Conservation (phyloP, 2,797 vertebrate species). For the Brachymystax lenok region DNA sequence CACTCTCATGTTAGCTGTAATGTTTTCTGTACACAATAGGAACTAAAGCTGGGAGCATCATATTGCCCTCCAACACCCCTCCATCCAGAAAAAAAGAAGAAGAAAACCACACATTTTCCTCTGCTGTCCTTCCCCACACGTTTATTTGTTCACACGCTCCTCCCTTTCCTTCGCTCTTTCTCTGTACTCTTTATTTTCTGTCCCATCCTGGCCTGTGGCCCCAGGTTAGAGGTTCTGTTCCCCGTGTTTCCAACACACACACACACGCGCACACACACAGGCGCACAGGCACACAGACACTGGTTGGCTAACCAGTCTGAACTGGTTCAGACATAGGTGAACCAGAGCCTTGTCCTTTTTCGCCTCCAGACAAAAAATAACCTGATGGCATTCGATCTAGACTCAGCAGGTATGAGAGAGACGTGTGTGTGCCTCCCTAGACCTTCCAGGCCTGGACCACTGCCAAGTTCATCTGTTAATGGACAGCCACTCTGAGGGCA, state of each 20-base stretch:
- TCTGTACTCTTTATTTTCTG: conserved; percentile 38
- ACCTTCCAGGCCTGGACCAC: conserved; percentile 90
- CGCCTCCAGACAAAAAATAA: conserved; percentile 82
- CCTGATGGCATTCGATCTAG: conserved; percentile 84
- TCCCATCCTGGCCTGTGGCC: conserved; percentile 70
- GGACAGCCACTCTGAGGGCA: conserved; percentile 81
- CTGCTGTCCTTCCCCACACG: conserved; percentile 57
- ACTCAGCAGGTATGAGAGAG: conserved; percentile 82
- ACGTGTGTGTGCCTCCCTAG: conserved; percentile 78
- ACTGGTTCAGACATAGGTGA: conserved; percentile 84
- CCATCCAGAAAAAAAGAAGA: conserved; percentile 41
- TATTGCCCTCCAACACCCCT: conserved; percentile 65
- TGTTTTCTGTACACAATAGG: conserved; percentile 70
- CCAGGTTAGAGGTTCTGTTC: conserved; percentile 73
- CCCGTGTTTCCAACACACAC: background rate
- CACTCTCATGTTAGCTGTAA: conserved; percentile 59
- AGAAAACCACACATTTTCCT: conserved; percentile 64
- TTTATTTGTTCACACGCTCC: conserved; percentile 68
- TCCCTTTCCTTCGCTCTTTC: conserved; percentile 34
- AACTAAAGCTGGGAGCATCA: conserved; percentile 58
- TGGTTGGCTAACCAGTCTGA: conserved; percentile 85
- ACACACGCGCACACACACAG: conserved; percentile 43
- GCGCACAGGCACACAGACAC: background rate
- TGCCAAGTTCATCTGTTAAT: conserved; percentile 99
- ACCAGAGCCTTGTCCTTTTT: conserved; percentile 77